These are phyloP conservation scores for Peromyscus eremicus DNA, from an alignment of 2,797 vertebrate species.

Conservation along the genomic window DNA sequence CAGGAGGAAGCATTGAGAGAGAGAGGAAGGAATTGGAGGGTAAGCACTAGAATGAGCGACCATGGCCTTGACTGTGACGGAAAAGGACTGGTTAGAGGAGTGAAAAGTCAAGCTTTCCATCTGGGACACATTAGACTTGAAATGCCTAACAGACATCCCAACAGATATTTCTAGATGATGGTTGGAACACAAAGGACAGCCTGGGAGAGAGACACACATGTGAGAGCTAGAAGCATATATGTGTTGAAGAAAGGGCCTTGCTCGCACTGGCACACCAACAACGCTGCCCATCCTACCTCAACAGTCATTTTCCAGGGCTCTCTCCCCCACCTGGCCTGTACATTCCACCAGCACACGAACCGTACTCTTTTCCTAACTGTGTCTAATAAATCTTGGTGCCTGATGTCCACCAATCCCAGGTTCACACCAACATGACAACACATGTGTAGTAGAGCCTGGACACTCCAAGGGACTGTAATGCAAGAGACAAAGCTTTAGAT, in stretches of 20 bases:
- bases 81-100: not conserved
- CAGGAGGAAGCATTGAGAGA: not conserved
- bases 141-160: not conserved
- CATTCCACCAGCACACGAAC: constrained; percentile 8
- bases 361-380: not conserved
- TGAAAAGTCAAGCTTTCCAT: not conserved
- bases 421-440: not conserved
- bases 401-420: not conserved
- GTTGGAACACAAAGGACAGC: not conserved
- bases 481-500: not conserved
- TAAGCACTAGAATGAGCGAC: not conserved
- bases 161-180: constrained; percentile 10
- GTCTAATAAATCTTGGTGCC: constrained; percentile 7
- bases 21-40: not conserved
- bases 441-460: not conserved
- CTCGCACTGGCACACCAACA: not conserved
- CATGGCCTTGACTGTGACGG: not conserved
- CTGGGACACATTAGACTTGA: not conserved
- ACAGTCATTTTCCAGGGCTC: not conserved
- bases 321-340: not conserved
- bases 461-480: not conserved
- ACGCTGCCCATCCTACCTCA: not conserved
- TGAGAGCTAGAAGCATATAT: not conserved
- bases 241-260: not conserved
- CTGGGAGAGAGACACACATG: constrained; percentile 23